Evolutionary conservation across 2,888 invertebrate genomes (phyloP), one percentile per base, ranked within the genome.

Genomic region (Nasonia oneida): DNA sequence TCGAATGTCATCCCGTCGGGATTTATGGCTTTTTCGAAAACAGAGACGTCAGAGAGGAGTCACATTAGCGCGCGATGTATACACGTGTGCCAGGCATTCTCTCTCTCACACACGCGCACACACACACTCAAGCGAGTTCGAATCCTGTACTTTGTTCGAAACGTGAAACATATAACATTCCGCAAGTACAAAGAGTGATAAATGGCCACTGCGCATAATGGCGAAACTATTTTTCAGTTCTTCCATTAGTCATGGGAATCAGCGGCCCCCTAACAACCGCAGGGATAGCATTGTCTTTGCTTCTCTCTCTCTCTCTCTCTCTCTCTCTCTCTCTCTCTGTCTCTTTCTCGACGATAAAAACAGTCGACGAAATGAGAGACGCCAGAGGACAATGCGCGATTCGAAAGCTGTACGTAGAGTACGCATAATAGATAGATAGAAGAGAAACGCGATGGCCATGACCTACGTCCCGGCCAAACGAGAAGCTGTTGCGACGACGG

Each of bases 1-100:
- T 67, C 14, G 5, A 67, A 67, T 14, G 61, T 61, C 23, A 33
- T 14, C 67, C 14, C 14, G 14, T 12, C 67, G 4, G 33, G 67
- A 67, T 67, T 67, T 67, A 67, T 67, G 14, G 14, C 67, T 67
- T 67, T 67, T 67, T 67, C n/a, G 29, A 67, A 67, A 67, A 67
- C 67, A 67, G 67, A 29, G 14, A 67, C 29, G 67, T 29, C 67
- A 67, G 14, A 29, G 18, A n/a, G 23, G 33, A 67, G 67, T 67
- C 67, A 67, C 67, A 67, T 67, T 67, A 67, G 67, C 67, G n/a
- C n/a, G 23, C 12, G 2, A 6, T 15, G 29, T 18, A 61, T 61
- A n/a, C 18, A 57, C 57, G 5, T 61, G 8, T n/a, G 57, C 57
- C 57, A 61, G 57, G 6, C 23, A 23, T 23, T 71, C 29, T 67